A percentile compares a stretch with the other conserved stretches of the same genome.
These are phyloP conservation scores for Hyperoodon ampullatus DNA, from an alignment of 2,113 vertebrate genomes.

Conservation along the genomic window DNA sequence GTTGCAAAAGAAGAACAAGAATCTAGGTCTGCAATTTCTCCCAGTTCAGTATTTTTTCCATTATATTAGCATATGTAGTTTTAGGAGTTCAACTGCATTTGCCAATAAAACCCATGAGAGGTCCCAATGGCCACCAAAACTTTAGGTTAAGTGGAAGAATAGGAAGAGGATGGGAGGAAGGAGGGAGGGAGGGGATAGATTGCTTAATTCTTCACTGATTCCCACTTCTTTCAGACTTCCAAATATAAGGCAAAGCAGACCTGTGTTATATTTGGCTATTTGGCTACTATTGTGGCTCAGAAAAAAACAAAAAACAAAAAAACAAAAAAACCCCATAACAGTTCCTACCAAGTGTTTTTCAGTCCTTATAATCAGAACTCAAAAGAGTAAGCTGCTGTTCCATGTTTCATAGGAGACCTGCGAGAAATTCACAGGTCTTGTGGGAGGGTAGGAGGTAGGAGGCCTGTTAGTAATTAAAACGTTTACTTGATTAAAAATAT, in stretches of 20 bases:
- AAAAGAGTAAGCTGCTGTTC: not conserved
- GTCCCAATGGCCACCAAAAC: not conserved
- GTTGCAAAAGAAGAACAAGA: not conserved
- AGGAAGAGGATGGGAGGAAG: not conserved
- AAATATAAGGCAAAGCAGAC: not conserved
- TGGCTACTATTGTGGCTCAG: not conserved
- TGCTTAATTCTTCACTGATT: not conserved
- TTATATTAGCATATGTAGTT: not conserved
- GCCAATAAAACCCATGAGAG: not conserved
- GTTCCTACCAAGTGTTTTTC: not conserved
- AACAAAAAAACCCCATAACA: too few relatives aligned
- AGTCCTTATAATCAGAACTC: not conserved
- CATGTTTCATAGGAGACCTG: not conserved
- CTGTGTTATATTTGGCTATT: not conserved
- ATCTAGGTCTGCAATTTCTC: not conserved
- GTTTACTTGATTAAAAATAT: conserved; percentile 68
- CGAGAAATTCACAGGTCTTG: conserved; percentile 44
- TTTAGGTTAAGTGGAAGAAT: not conserved
- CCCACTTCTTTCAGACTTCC: not conserved
- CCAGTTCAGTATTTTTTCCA: not conserved
- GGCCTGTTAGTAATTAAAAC: conserved; percentile 63
- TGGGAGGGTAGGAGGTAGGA: conserved; percentile 26
- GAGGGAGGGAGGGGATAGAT: not conserved
- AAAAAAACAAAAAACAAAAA: not conserved
- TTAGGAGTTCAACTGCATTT: not conserved